These are phyloP conservation scores for Tachuris rubrigastra DNA, from an alignment of 2,113 vertebrate species.

Conservation along the genomic window DNA sequence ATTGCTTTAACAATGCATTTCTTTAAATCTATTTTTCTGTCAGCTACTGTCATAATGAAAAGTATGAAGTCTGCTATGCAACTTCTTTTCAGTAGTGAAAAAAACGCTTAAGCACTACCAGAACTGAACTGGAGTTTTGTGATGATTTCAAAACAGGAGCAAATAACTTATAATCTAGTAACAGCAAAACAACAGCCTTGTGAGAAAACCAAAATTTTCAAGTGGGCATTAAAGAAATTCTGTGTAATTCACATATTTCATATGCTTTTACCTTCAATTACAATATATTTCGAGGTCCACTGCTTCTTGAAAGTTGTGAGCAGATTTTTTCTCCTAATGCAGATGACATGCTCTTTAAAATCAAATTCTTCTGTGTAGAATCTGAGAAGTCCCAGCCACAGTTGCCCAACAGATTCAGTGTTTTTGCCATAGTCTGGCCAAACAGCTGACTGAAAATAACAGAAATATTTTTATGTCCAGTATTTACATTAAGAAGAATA, in stretches of 20 bases:
- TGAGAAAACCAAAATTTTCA: background rate
- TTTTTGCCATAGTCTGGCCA: slow-evolving; percentile 87
- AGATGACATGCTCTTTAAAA: slow-evolving; percentile 93
- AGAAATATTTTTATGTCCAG: background rate
- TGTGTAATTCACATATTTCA: background rate
- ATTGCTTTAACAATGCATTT: background rate
- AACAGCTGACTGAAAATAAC: slow-evolving; percentile 72
- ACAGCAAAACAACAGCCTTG: background rate
- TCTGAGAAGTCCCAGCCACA: slow-evolving; percentile 92
- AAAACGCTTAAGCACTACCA: accelerated
- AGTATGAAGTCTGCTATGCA: background rate
- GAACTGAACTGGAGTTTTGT: background rate
- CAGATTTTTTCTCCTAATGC: slow-evolving; percentile 84
- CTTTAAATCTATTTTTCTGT: background rate
- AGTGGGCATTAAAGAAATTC: background rate
- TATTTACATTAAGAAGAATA: background rate
- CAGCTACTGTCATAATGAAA: background rate
- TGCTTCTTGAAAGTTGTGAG: slow-evolving; percentile 97
- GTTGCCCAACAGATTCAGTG: slow-evolving; percentile 86
- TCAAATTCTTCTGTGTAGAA: slow-evolving; percentile 96
- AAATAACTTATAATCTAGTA: background rate
- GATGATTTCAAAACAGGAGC: background rate
- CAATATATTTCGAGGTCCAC: slow-evolving; percentile 96
- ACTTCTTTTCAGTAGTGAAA: background rate
- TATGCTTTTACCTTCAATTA: slow-evolving; percentile 86